Evolutionary conservation across 2,113 vertebrate genomes (phyloP), one percentile per base, ranked within the genome.

Genomic region (Amblyornis subalaris): DNA sequence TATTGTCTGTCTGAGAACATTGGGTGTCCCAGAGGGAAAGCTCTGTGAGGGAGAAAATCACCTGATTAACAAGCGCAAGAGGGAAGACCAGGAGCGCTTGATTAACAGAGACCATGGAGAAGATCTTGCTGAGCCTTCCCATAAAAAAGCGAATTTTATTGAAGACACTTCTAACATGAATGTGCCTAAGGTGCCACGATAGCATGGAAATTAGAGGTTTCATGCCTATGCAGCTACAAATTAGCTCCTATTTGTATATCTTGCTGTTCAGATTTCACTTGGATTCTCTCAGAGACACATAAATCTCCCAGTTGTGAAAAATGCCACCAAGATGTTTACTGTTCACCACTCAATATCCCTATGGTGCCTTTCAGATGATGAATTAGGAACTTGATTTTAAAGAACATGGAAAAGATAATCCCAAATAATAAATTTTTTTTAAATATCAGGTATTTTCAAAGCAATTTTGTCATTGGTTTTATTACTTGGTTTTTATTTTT

Each of bases 61-160:
- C 14, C 96, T 98, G 38, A 96, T 98, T n/a, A 97, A 97, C 92
- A 99, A 99, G 95, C 98, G 99, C 95, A 99, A 99, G 97, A 97
- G 99, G 75, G 98, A 98, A 40, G 93, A 96, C n/a, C 90, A 55
- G 90, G 97, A 97, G 38, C 1, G 4, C 73, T 85, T 88, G 51
- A 94, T 87, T 47, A 96, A 77, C 94, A 80, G 38, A 74, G 95
- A 94, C 38, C 90, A 86, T 4, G 36, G 97, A 64, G 96, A 97
- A 21, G 92, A 81, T 7, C 78, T 74, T 89, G 75, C 85, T 44
- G 96, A 95, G 42, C 88, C 86, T 90, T 90, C 95, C 50, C 95
- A 94, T 76, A 98, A 98, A 91, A 98, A 98, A 88, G 72, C 94
- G 26, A 97, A 97, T 93, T 90, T 98, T 76, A 60, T 45, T 90